Evolutionary conservation across 2,113 vertebrate species (phyloP), one percentile per base, ranked within the genome.

Genomic region (Apteryx mantelli): DNA sequence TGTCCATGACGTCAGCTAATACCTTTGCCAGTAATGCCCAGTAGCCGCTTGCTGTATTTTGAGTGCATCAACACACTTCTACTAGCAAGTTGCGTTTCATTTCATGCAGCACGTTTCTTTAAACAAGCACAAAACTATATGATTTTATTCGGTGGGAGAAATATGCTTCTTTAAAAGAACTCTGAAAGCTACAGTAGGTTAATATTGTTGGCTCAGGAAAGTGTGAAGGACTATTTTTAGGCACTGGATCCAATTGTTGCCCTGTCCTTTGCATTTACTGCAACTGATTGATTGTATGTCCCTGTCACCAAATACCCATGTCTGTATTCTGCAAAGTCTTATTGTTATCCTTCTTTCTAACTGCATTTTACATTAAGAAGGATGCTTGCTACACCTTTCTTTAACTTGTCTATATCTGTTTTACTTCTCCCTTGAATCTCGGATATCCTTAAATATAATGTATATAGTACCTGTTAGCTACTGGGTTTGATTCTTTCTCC

Each of bases 1-100:
- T 92, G 40, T 40, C 22, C 21, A 48, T 93, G 86, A 92, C 86
- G 88, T 93, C 88, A 92, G 82, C 60, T 64, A 64, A 53, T 61
- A 82, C 71, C 84, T 86, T 81, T 85, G 71, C 46, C 88, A 88
- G 88, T 55, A 64, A 68, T 88, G 77, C 83, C 85, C 76, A 46
- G 76, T 60, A 95, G 85, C 82, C 87, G 74, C 65, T n/a, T 60
- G 61, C 76, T 82, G 48, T 56, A 70, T 53, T 71, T 82, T 66
- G 53, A 38, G 78, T 30, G 19, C 55, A 65, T 48, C 2, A 1
- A 53, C 56, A 42, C 42, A 21, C 28, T 77, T 52, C 71, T 80
- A 26, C 71, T 78, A 83, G 76, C 65, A 77, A 84, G 83, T 44
- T 40, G 18, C 48, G 17, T 91, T 94, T 93, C 55, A 52, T 55